A percentile compares a stretch with the other conserved stretches of the same genome.
Conservation (phyloP, 2,888 invertebrate species). For the Mythimna pallens region DNA sequence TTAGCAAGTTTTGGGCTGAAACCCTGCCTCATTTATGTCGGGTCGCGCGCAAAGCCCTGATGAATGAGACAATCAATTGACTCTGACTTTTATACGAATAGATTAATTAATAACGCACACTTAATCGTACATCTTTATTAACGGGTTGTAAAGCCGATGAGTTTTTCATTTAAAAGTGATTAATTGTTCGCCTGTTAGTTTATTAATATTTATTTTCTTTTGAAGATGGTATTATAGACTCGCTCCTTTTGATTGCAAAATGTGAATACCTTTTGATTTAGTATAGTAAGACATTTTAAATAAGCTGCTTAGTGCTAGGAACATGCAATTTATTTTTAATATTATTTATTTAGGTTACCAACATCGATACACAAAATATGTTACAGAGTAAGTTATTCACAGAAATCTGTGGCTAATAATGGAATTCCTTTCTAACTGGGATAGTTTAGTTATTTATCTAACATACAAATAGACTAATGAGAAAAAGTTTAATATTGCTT, state of each 20-base stretch:
- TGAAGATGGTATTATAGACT: neutral
- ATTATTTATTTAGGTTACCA: too few relatives aligned
- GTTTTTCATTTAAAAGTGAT: conserved; percentile 35
- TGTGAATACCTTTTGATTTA: too few relatives aligned
- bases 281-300: too few relatives aligned
- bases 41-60: conserved; percentile 31
- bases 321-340: too few relatives aligned
- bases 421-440: too few relatives aligned
- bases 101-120: conserved; percentile 57
- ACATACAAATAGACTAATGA: too few relatives aligned
- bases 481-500: too few relatives aligned
- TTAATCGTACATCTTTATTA: conserved; percentile 52
- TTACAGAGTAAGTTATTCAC: too few relatives aligned
- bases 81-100: conserved; percentile 60
- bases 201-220: conserved; percentile 24
- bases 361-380: too few relatives aligned
- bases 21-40: conserved; percentile 34
- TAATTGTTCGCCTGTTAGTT: conserved; percentile 20
- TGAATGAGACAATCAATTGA: conserved; percentile 56
- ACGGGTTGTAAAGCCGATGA: conserved; percentile 21
- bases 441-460: too few relatives aligned
- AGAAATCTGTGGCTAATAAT: too few relatives aligned
- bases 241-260: neutral
- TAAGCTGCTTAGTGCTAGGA: too few relatives aligned
- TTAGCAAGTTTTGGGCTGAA: conserved; percentile 34